Evolutionary conservation across 2,888 invertebrate genomes (phyloP).

Genomic region (Diloba caeruleocephala): DNA sequence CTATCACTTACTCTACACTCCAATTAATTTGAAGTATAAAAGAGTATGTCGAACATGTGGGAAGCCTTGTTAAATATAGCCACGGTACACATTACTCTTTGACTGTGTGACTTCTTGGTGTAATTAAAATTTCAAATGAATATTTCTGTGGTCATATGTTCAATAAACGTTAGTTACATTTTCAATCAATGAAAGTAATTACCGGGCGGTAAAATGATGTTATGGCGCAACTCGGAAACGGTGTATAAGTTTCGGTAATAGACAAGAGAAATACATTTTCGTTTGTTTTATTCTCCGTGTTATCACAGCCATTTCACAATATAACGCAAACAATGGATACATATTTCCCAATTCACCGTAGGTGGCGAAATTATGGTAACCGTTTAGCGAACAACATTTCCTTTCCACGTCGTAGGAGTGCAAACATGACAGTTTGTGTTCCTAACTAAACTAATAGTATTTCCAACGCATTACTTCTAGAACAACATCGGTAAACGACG

Average conservation of each 20-base stretch:
- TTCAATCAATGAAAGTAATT: conserved; percentile 7
- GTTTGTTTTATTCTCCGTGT: not conserved
- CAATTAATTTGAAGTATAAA: conserved; percentile 43
- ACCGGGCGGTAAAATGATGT: no score
- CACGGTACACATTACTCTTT: conserved; percentile 22
- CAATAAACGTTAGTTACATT: conserved; percentile 9
- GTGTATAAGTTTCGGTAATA: no score
- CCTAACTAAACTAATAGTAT: conserved; percentile 38
- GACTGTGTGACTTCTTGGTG: conserved; percentile 16
- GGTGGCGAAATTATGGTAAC: conserved; percentile 51
- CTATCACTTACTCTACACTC: conserved; percentile 24
- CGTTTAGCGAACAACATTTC: conserved; percentile 47
- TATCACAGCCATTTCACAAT: not conserved
- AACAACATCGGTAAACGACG: conserved; percentile 38
- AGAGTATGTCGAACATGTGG: conserved; percentile 46
- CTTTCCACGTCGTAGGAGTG: conserved; percentile 38
- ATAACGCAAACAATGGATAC: conserved; percentile 28
- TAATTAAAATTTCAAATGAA: conserved; percentile 35
- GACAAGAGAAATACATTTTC: not conserved
- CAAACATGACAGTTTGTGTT: conserved; percentile 44
- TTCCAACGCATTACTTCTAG: conserved; percentile 35
- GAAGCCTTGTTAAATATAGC: conserved; percentile 16
- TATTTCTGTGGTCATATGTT: no score
- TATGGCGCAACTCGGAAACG: not conserved
- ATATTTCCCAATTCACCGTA: conserved; percentile 34